Evolutionary conservation across 2,797 vertebrate species (phyloP).

Genomic region (Crocodylus rhombifer): DNA sequence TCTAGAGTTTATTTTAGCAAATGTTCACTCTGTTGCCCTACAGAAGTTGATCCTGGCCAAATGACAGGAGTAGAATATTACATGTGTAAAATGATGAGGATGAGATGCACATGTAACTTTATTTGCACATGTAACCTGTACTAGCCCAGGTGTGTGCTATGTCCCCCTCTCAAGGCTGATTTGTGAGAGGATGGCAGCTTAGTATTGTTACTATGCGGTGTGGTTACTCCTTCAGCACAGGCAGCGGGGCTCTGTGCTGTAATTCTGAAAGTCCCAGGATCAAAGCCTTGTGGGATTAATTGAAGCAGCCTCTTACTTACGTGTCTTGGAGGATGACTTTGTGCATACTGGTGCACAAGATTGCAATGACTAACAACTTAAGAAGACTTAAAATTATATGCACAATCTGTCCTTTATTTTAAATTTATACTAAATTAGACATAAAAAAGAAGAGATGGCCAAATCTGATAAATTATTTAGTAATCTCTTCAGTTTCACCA

Average conservation of each 20-base stretch:
- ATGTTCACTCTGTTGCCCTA: background rate
- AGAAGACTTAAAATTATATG: background rate
- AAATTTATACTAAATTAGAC: rapidly evolving
- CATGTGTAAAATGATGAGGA: too few species aligned
- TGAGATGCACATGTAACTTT: background rate
- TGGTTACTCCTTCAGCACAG: background rate
- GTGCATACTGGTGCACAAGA: rapidly evolving
- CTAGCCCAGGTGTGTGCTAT: rapidly evolving
- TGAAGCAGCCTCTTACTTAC: rapidly evolving
- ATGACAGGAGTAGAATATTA: too few species aligned
- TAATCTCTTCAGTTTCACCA: background rate
- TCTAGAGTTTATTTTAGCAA: background rate
- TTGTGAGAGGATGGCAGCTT: background rate
- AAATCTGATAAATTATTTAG: background rate
- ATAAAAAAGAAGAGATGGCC: background rate
- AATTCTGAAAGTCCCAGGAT: rapidly evolving
- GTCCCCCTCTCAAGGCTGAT: rapidly evolving
- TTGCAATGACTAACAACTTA: rapidly evolving
- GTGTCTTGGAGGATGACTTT: background rate
- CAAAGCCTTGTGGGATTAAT: background rate
- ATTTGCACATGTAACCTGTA: background rate
- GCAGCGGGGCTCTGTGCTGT: rapidly evolving
- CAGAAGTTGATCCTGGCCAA: background rate
- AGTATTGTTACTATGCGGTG: rapidly evolving
- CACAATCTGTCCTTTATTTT: rapidly evolving